phyloP scores from a whole-genome alignment of 2,113 vertebrate genomes.

The Cyanocitta stelleri region DNA sequence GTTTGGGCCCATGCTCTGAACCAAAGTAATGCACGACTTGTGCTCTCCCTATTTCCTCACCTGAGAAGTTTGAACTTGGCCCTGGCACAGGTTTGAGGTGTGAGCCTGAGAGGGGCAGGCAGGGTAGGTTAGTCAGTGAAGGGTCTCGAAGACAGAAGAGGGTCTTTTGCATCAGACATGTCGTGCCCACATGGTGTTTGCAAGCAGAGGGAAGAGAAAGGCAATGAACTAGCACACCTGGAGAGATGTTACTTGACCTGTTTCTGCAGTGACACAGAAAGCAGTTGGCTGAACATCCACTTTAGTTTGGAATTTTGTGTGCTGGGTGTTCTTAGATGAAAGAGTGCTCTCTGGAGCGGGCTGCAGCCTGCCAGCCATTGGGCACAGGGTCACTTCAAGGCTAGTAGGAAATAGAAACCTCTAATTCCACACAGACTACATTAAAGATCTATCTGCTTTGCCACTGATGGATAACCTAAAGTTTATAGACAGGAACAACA shows the following conservation, averaged over 20 bases:
- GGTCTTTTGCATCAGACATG: neutral
- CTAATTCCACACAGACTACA: neutral
- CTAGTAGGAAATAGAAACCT: constrained; percentile 13
- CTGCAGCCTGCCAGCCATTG: neutral
- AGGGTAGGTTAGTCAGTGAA: neutral
- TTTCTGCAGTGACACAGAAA: neutral
- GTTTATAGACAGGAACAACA: constrained; percentile 20
- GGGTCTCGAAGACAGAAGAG: neutral
- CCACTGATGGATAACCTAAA: constrained; percentile 31
- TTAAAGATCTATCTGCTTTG: constrained; percentile 13
- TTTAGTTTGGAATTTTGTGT: neutral
- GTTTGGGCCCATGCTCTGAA: neutral
- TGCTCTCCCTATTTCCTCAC: neutral
- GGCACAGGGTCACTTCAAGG: neutral
- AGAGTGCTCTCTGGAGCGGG: neutral
- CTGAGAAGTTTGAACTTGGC: neutral
- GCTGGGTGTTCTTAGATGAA: neutral
- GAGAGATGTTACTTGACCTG: neutral
- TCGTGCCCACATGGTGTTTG: neutral
- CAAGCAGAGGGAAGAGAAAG: neutral
- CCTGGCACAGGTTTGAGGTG: neutral
- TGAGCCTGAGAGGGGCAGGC: neutral
- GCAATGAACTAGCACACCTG: neutral
- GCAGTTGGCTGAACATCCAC: neutral
- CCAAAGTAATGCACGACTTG: neutral